Evolutionary conservation across 2,113 vertebrate species (phyloP), one percentile per base, ranked within the genome.

Genomic region (human): DNA sequence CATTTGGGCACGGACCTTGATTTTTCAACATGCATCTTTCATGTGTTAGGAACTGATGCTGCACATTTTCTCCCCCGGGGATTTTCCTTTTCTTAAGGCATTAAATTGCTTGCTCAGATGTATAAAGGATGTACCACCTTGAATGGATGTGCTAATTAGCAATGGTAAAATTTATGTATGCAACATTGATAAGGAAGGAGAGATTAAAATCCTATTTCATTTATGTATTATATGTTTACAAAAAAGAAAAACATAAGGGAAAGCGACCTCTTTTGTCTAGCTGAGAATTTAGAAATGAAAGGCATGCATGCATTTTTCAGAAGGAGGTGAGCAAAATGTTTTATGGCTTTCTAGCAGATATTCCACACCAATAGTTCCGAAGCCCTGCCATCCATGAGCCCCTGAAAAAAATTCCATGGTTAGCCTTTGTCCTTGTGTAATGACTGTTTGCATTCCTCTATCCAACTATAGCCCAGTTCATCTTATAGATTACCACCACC

Each of bases 21-120:
- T 89, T 98, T 98, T 96, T 96, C 96, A 96, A 93, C 93, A 96
- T 95, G n/a, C 59, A 96, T 96, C 93, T 97, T 98, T 97, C 92
- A 85, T 89, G 95, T 93, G 81, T 93, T 96, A 81, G 84, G 72
- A 93, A 96, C 59, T 97, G 96, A 94, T 85, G 92, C 96, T 92
- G 89, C 87, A 95, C 64, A 94, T 90, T 90, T 88, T 52, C 18
- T 12, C n/a, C 40, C 27, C 5, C 3, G 10, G 48, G 86, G 72
- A 95, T 82, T 64, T 91, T 96, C 66, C 52, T 92, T 96, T 95
- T 48, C 81, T 92, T 93, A 90, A 90, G 72, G 50, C 64, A 89
- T 90, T 93, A 94, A 85, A 93, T 87, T 82, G 84, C 55, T 76
- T 85, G 76, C 87, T 96, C 70, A 87, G 86, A 93, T 94, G 76